phyloP scores from a whole-genome alignment of 2,113 vertebrate species.

The Leuciscus idus region DNA sequence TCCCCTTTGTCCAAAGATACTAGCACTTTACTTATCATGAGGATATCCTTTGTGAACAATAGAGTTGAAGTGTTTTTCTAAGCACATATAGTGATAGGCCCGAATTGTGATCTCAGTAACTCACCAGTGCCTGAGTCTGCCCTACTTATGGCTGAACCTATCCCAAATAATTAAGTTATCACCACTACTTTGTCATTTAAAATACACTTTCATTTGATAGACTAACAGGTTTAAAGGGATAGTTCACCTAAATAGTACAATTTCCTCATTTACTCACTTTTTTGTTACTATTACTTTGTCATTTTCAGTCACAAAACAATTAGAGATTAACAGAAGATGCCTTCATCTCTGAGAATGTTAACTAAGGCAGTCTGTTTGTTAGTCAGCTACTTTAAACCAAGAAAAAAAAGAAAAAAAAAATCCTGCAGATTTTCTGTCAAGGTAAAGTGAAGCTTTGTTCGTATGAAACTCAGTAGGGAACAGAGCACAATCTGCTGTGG shows the following conservation, averaged over 20 bases:
- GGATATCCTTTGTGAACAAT: background rate
- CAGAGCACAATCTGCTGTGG: background rate
- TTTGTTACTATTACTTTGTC: background rate
- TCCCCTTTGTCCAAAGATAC: background rate
- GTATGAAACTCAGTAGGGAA: background rate
- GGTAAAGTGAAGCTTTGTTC: background rate
- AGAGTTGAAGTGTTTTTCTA: constrained; percentile 16
- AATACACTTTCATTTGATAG: background rate
- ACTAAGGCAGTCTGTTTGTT: too few relatives aligned
- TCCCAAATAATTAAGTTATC: background rate
- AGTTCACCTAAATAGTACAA: background rate
- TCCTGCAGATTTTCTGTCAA: background rate
- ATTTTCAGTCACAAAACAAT: background rate
- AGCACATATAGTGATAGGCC: background rate
- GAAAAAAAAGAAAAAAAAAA: background rate
- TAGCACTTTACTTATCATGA: constrained; percentile 22
- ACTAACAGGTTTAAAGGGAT: background rate
- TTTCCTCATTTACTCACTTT: background rate
- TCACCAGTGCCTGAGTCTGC: background rate
- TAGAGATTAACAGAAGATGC: background rate
- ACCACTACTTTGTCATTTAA: background rate
- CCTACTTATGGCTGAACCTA: background rate
- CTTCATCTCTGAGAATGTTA: background rate
- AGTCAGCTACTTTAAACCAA: background rate
- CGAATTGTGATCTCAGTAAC: background rate